Percentiles rank a stretch among this genome's conserved stretches.
These are phyloP conservation scores for Cottus gobio DNA, from an alignment of 2,113 vertebrate species.

Conservation along the genomic window DNA sequence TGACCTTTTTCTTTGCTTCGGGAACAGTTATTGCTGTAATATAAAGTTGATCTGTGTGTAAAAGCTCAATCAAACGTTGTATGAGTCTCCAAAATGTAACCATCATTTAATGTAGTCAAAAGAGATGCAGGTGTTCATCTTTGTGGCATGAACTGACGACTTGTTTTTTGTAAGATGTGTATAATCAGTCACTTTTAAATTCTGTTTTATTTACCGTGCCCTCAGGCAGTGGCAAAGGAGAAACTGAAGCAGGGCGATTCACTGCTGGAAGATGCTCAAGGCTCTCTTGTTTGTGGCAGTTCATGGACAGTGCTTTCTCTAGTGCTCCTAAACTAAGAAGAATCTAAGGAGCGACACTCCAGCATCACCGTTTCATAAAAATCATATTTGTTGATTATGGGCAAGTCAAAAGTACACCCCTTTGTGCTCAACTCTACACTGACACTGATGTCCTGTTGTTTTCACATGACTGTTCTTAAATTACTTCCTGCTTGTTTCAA, in stretches of 20 bases:
- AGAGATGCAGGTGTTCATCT: conserved; percentile 8
- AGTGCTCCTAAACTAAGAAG: neutral
- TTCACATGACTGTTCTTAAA: neutral
- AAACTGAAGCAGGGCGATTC: conserved; percentile 43
- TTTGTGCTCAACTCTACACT: neutral
- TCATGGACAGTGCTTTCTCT: conserved; percentile 25
- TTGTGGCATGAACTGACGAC: neutral
- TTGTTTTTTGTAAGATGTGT: neutral
- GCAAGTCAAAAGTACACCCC: neutral
- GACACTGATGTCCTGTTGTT: neutral
- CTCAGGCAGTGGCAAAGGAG: conserved; percentile 46
- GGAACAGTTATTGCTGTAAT: conserved; percentile 18
- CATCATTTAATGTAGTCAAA: conserved; percentile 11
- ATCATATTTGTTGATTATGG: neutral
- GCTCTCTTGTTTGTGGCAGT: conserved; percentile 36
- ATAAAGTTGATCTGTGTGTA: conserved; percentile 34
- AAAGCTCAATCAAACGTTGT: conserved; percentile 38
- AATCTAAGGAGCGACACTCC: conserved; percentile 12
- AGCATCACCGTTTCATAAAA: neutral
- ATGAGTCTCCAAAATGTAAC: conserved; percentile 13
- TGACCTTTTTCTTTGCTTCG: neutral
- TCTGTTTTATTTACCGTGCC: conserved; percentile 27
- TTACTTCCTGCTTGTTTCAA: conserved; percentile 12
- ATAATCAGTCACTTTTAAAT: conserved; percentile 15
- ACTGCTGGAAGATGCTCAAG: conserved; percentile 34